phyloP scores from a whole-genome alignment of 2,797 vertebrate genomes.

The Brachyrhaphis roseni region DNA sequence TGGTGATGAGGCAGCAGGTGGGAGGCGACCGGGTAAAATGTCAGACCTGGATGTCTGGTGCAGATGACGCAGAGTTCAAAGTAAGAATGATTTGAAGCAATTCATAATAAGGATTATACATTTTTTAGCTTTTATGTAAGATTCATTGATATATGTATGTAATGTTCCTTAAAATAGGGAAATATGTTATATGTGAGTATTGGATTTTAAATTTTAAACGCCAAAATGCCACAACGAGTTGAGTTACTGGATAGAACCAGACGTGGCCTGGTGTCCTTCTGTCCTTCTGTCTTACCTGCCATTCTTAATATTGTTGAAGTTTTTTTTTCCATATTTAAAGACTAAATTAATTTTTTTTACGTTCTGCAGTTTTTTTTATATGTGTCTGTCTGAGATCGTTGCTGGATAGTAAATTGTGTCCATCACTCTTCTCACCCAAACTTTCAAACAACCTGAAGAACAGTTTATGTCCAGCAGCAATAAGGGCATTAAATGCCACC shows the following conservation, averaged over 20 bases:
- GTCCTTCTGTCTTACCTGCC: not conserved
- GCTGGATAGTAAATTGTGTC: not conserved
- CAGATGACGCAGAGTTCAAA: constrained; percentile 38
- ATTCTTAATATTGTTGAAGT: not conserved
- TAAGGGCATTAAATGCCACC: no score
- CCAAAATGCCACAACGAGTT: not conserved
- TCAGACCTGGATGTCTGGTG: constrained; percentile 23
- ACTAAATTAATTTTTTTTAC: not conserved
- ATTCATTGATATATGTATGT: not conserved
- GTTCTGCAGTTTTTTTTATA: not conserved
- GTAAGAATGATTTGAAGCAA: not conserved
- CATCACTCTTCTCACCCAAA: not conserved
- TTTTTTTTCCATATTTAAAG: not conserved
- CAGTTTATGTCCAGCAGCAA: no score
- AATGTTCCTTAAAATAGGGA: no score
- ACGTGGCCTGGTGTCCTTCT: not conserved
- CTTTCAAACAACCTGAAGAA: no score
- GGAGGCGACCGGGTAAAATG: constrained; percentile 34
- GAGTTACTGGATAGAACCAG: not conserved
- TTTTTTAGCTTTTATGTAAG: not conserved
- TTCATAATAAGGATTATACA: no score
- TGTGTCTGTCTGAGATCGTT: not conserved
- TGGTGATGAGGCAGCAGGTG: constrained; percentile 18
- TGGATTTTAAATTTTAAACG: not conserved
- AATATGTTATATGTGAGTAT: not conserved